Percentiles rank a stretch among this genome's conserved stretches.
Conservation (phyloP, 2,888 invertebrate genomes). For the Chalcosyrphus nemorum region DNA sequence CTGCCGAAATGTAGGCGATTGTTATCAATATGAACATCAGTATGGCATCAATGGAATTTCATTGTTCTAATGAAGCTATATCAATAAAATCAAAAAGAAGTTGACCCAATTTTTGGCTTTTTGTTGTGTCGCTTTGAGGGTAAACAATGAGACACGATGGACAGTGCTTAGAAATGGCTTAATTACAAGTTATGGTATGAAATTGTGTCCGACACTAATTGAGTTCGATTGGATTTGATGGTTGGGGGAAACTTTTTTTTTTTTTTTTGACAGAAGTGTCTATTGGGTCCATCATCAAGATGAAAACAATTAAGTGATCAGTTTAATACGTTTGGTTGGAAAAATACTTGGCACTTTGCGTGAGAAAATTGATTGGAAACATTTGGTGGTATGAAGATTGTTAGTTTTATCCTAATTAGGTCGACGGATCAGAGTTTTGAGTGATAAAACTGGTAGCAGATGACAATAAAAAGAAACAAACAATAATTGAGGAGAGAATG, state of each 20-base stretch:
- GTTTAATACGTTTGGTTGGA: neutral
- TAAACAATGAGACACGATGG: neutral
- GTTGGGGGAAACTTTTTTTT: neutral
- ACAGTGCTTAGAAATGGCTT: constrained; percentile 32
- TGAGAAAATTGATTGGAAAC: constrained; percentile 16
- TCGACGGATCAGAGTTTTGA: neutral
- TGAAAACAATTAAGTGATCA: neutral
- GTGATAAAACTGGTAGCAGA: neutral
- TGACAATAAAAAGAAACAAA: neutral
- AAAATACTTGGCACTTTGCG: neutral
- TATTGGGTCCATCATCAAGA: neutral
- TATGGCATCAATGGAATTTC: constrained; percentile 45
- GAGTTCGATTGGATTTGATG: constrained; percentile 36
- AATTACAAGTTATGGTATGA: constrained; percentile 41
- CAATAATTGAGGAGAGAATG: neutral
- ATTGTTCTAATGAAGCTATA: constrained; percentile 42
- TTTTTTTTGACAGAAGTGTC: neutral
- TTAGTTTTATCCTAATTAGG: neutral
- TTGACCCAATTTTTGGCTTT: constrained; percentile 40
- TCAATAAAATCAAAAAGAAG: constrained; percentile 47
- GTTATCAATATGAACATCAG: constrained; percentile 25
- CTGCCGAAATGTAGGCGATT: neutral
- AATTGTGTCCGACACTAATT: constrained; percentile 25
- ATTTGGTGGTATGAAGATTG: neutral
- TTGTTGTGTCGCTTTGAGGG: neutral